Base-by-base conservation (phyloP, 2,888 invertebrate species). In the Eurois occulta region DNA sequence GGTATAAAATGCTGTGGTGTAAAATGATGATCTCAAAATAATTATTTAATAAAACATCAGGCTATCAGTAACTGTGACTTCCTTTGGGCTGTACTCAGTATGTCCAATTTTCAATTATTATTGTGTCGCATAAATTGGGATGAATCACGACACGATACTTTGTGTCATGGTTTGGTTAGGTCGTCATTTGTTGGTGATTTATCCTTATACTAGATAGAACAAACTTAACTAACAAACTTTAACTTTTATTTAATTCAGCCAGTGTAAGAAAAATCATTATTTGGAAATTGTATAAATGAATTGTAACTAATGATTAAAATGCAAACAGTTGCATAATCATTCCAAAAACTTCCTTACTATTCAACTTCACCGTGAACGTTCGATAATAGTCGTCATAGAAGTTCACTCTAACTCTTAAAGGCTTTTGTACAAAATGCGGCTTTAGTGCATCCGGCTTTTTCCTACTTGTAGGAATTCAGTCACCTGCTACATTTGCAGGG, bases 401-500 rank as follows among this genome's bases (percentile, higher is more conserved):
- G 73, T 68, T 68, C 78, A 77, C 84, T 86, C 52, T 79, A 77
- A 62, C 66, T 79, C 85, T 79, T 68, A 41, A 74, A 72, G 41
- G 70, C 62, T 80, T 86, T 81, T 65, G 46, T 74, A 32, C 72
- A 52, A 77, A 87, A 83, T 66, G 80, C 65, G 76, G 64, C 80
- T 85, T 79, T 80, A 81, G 67, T 80, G 89, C 77, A 83, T 85
- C 75, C 81, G 83, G 78, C 87, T 86, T 89, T 89, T 88, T 87
- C 84, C 88, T 89, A 87, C 86, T 89, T 85, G 84, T 89, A 88
- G 86, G 86, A 89, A 93, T 91, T 87, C 89, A 90, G 90, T 90
- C 93, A 95, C 92, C 93, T 93, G 93, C 91, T 90, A 82, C 91
- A 90, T 91, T 91, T 90, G 81, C 88, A 83, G 84, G 83, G 90